phyloP scores from a whole-genome alignment of 2,113 vertebrate species.

The Pitta sordida region DNA sequence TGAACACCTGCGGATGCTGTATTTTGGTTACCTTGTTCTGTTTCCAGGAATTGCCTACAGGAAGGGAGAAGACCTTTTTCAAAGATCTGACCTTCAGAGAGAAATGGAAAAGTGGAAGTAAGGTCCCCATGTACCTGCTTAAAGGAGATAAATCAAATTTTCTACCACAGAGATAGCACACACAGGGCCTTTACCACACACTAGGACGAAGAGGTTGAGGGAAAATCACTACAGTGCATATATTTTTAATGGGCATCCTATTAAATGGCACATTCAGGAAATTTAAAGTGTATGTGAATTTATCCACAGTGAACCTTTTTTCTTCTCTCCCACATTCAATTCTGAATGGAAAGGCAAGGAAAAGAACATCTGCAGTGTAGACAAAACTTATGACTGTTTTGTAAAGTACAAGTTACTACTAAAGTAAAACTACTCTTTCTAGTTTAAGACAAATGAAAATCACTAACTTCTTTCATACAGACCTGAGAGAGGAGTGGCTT shows the following conservation, averaged over 20 bases:
- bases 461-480: background rate
- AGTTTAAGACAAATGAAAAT: background rate
- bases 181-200: fast-evolving
- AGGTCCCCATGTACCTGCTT: background rate
- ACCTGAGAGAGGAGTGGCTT: background rate
- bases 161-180: background rate
- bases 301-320: background rate
- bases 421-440: background rate
- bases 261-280: background rate
- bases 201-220: background rate
- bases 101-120: background rate
- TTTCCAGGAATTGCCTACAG: background rate
- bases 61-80: background rate
- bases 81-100: background rate
- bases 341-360: background rate
- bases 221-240: background rate
- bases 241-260: background rate
- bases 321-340: background rate
- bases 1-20: background rate
- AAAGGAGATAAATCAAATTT: background rate
- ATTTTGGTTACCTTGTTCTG: background rate
- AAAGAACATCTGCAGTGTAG: background rate
- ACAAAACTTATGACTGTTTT: background rate
- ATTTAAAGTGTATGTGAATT: background rate
- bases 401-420: background rate